Evolutionary conservation across 2,797 vertebrate species (phyloP).

Genomic region (Glossophaga mutica): DNA sequence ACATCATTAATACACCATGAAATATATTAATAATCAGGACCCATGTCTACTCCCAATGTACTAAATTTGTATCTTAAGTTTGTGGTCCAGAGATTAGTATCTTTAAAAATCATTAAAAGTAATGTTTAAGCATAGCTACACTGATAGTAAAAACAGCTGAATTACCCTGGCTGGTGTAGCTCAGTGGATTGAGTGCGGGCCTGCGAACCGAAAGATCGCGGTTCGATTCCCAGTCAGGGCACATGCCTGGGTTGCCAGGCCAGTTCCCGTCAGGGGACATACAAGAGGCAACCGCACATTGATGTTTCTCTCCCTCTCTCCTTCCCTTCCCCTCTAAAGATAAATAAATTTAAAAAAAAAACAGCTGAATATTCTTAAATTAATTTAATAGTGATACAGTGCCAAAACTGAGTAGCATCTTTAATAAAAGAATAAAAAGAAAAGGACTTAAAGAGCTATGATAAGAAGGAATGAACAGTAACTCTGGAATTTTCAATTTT

Average conservation of each 20-base stretch:
- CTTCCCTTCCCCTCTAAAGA: too few relatives aligned
- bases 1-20: neutral
- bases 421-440: neutral
- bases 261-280: too few relatives aligned
- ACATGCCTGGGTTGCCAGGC: too few relatives aligned
- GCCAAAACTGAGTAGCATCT: neutral
- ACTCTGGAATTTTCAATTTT: neutral
- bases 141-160: neutral
- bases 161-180: too few relatives aligned
- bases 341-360: too few relatives aligned
- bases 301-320: too few relatives aligned
- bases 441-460: neutral
- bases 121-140: neutral
- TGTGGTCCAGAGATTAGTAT: neutral
- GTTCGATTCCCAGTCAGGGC: too few relatives aligned
- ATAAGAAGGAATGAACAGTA: neutral
- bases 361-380: neutral
- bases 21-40: neutral
- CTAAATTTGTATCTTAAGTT: neutral
- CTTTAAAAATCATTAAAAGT: neutral
- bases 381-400: neutral
- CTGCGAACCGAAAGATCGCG: too few relatives aligned
- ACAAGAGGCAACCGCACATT: too few relatives aligned
- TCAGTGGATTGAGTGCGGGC: too few relatives aligned
- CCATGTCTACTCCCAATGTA: neutral